phyloP scores from a whole-genome alignment of 1,140 invertebrate genomes.

The Latrodectus geometricus region DNA sequence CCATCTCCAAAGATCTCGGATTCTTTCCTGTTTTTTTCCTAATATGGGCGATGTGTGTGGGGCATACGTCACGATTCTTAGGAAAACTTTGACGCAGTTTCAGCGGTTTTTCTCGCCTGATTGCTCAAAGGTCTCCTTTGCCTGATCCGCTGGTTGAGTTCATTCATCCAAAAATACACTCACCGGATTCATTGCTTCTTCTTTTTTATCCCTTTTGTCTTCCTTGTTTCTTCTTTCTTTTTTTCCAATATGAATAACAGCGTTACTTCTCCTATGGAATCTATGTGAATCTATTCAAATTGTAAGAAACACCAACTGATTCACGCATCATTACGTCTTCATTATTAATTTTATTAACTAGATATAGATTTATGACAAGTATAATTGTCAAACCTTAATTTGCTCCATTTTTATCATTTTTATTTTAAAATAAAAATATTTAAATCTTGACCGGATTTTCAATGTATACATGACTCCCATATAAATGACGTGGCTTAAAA shows the following conservation, averaged over 20 bases:
- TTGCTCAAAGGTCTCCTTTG: not conserved
- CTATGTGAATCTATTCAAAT: too few species aligned
- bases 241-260: not conserved
- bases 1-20: not conserved
- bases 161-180: not conserved
- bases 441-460: too few species aligned
- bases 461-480: too few species aligned
- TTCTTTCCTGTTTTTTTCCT: not conserved
- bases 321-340: too few species aligned
- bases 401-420: too few species aligned
- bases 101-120: conserved; percentile 41
- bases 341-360: too few species aligned
- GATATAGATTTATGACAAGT: too few species aligned
- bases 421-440: too few species aligned
- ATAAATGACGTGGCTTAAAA: too few species aligned
- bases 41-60: not conserved
- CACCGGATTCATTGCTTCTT: too few species aligned
- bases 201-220: not conserved
- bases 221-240: not conserved
- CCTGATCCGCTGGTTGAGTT: conserved; percentile 21
- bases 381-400: too few species aligned
- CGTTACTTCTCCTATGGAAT: not conserved
- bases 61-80: conserved; percentile 40
- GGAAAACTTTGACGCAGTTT: conserved; percentile 37
- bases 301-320: too few species aligned